Evolutionary conservation across 2,888 invertebrate species (phyloP), one percentile per base, ranked within the genome.

Genomic region (Plebejus melissa): DNA sequence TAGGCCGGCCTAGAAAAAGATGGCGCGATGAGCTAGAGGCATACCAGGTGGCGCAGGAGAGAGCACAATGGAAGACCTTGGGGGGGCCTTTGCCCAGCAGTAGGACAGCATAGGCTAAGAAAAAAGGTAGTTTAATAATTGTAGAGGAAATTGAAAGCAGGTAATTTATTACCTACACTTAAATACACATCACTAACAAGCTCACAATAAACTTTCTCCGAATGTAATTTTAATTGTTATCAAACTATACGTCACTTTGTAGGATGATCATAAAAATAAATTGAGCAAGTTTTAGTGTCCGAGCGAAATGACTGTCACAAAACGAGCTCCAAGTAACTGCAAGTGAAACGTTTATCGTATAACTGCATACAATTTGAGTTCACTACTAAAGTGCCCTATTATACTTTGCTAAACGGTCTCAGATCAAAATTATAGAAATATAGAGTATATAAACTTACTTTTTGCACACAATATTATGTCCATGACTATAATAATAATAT

Each of bases 311-410:
- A 78, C 77, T 76, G 77, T 77, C 76, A 77, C 78, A 74, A 77
- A 78, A 78, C 77, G 77, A 79, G 77, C 78, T 77, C 78, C 77
- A 78, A 80, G 78, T 78, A 80, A 79, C 78, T 58, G 57, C 54
- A 41, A 78, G 71, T 77, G 76, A 77, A 78, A 74, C 77, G 76
- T 77, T 77, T 77, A 77, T 77, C 75, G 57, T 57, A 28, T 22
- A 70, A 54, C 75, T 58, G 74, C 70, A 71, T 69, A 57, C 70
- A 77, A 76, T 77, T 74, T 69, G 13, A 72, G n/a, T 75, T 50
- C 58, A 46, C 46, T 46, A 54, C n/a, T 32, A 65, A 60, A 75
- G 58, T 57, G 28, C 74, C 11, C 58, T 76, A n/a, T n/a, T 58
- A 58, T 58, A 58, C n/a, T 22, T 22, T 58, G 58, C 6, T 58